Conservation (phyloP, 2,113 vertebrate genomes). For the Diphyllodes magnificus region DNA sequence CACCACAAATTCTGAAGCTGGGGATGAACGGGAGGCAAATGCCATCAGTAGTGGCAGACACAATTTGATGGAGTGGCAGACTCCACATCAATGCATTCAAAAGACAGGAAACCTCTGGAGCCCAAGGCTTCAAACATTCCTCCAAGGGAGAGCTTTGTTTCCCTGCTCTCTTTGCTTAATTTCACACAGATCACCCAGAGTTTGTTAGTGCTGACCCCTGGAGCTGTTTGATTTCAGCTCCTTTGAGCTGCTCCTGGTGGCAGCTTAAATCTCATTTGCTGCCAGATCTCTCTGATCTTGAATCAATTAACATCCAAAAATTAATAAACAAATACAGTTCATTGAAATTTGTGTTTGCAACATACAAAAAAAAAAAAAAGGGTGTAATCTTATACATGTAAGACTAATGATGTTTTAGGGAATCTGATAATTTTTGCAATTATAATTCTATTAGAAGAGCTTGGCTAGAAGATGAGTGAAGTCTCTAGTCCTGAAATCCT, state of each 20-base stretch:
- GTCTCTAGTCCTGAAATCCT: background rate
- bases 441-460: background rate
- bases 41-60: background rate
- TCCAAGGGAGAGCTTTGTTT: background rate
- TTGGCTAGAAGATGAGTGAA: background rate
- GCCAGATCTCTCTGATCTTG: background rate
- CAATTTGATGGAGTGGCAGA: background rate
- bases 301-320: background rate
- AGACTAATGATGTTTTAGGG: background rate
- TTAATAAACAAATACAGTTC: background rate
- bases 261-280: background rate
- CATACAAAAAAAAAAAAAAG: background rate
- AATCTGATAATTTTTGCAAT: background rate
- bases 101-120: background rate
- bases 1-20: background rate
- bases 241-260: background rate
- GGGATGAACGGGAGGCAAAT: background rate
- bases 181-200: background rate
- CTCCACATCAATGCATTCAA: background rate
- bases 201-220: background rate
- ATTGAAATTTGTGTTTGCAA: background rate
- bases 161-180: background rate
- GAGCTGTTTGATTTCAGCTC: background rate
- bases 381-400: background rate
- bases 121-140: background rate